Conservation (phyloP, 2,888 invertebrate species). For the Priapulus caudatus region DNA sequence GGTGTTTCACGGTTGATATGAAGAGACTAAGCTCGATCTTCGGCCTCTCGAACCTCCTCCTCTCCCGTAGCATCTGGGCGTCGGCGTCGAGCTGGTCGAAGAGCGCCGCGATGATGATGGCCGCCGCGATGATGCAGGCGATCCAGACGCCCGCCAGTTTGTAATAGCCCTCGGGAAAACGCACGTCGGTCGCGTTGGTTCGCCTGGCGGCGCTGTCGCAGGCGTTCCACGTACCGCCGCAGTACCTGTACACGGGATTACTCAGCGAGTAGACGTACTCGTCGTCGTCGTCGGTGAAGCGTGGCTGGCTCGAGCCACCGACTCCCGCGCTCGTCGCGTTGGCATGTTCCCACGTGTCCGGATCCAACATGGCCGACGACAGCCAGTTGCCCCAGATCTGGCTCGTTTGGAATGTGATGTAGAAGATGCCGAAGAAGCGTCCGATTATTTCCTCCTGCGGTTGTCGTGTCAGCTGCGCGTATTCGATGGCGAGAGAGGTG, state of each 20-base stretch:
- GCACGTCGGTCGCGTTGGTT: no score
- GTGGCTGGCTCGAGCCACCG: no score
- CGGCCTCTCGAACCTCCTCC: constrained; percentile 16
- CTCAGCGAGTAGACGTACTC: not conserved
- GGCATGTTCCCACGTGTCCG: no score
- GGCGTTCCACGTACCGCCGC: not conserved
- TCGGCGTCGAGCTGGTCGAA: not conserved
- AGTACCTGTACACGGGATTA: constrained; percentile 3
- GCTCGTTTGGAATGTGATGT: constrained; percentile 31
- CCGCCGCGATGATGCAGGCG: not conserved
- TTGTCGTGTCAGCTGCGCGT: constrained; percentile 27
- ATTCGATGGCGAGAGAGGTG: constrained; percentile 31
- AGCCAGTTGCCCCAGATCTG: constrained; percentile 36
- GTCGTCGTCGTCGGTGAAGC: not conserved
- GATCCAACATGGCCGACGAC: constrained; percentile 22
- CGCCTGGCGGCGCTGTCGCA: not conserved
- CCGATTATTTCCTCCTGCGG: constrained; percentile 30
- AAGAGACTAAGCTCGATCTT: constrained; percentile 23
- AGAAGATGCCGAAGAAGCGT: constrained; percentile 34
- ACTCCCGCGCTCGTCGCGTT: not conserved
- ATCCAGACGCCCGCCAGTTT: not conserved
- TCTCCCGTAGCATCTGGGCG: not conserved
- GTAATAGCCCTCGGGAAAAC: no score
- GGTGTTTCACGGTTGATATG: constrained; percentile 65
- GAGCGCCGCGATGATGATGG: not conserved